Percentiles rank a stretch among this genome's conserved stretches.
Conservation (phyloP, 2,113 vertebrate species). For the Pedionomus torquatus region DNA sequence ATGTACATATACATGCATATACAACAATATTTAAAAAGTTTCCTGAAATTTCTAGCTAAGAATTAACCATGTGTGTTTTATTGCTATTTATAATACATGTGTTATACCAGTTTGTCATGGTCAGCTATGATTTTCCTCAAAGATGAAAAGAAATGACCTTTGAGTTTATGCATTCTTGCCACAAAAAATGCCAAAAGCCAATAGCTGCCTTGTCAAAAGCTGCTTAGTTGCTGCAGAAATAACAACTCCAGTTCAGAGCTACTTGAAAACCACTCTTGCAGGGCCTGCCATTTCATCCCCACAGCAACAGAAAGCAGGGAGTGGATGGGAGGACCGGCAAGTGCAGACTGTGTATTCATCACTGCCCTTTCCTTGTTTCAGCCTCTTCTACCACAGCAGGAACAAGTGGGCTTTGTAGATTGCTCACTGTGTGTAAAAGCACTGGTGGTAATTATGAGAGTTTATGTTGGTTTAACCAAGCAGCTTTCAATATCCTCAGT, state of each 20-base stretch:
- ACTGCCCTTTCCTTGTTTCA: neutral
- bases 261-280: neutral
- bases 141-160: neutral
- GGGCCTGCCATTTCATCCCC: neutral
- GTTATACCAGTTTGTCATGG: neutral
- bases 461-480: neutral
- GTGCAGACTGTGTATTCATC: neutral
- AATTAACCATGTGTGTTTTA: neutral
- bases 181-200: neutral
- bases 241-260: neutral
- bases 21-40: neutral
- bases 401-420: neutral
- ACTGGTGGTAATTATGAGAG: neutral
- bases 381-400: neutral
- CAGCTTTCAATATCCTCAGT: neutral
- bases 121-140: neutral
- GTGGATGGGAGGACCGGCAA: neutral
- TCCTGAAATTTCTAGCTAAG: neutral
- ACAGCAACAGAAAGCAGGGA: neutral
- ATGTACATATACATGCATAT: neutral
- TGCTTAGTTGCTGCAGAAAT: neutral
- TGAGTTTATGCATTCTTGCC: neutral
- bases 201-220: neutral
- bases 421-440: neutral
- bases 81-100: neutral